Base-by-base conservation (phyloP, 2,888 invertebrate species). In the Tinea pellionella region DNA sequence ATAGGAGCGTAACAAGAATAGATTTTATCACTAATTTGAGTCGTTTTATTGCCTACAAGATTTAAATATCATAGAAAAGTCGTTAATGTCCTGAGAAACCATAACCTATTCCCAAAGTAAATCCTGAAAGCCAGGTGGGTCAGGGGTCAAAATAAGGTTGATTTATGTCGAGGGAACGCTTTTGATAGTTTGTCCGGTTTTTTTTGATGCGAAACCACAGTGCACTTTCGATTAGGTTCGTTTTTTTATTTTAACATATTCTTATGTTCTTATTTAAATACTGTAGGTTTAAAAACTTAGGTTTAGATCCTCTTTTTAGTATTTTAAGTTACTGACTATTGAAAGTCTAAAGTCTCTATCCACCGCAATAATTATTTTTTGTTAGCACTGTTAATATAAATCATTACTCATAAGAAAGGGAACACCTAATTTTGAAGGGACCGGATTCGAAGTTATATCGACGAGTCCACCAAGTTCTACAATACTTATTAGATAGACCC, bases 141-240 rank as follows among this genome's bases (percentile, higher is more conserved):
- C 73, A 69, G 62, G 70, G 80, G 80, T 80, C 77, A 80, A 77
- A 72, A 70, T 70, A 74, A 72, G 67, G 75, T 75, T 76, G 77
- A 77, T 77, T 78, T 77, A 78, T 79, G 58, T 32, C 57, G n/a
- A 32, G 57, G 57, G 57, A 24, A 19, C 11, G 24, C 53, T 53
- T 53, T 24, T 15, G 13, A n/a, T n/a, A 18, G 9, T 53, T 53
- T 53, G 53, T 53, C 53, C 53, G 24, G 4, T 18, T 53, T 47
- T 47, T 16, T 47, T 16, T 15, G 12, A 16, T 47, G 47, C 47
- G 9, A 9, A 16, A 16, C 47, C 47, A 47, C 8, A 16, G 47
- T 47, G 47, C 47, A 15, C 2, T 47, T 47, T 2, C 37, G 3
- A 37, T 37, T n/a, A 9, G n/a, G 2, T 6, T 12, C 37, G 37